A percentile compares a stretch with the other conserved stretches of the same genome.
These are phyloP conservation scores for Polymixis flavicincta DNA, from an alignment of 2,888 invertebrate species.

Conservation along the genomic window DNA sequence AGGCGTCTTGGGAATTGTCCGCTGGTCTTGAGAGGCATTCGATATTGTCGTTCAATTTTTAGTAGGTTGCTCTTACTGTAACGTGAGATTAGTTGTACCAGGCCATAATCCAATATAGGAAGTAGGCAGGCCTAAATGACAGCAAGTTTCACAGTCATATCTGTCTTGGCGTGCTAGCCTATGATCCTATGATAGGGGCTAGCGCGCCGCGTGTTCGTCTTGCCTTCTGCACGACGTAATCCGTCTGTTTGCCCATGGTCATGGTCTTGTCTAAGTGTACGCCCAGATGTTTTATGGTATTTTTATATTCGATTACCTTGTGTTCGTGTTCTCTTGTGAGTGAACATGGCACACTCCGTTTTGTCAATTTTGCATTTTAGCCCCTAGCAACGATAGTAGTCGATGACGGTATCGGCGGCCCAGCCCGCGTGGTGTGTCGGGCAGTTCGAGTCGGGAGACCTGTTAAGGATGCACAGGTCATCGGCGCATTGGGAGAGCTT, in stretches of 20 bases:
- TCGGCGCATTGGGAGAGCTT: too few relatives aligned
- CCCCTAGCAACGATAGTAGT: conserved; percentile 8
- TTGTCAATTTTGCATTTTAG: too few relatives aligned
- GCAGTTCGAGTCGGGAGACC: too few relatives aligned
- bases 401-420: conserved; percentile 11
- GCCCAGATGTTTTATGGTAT: conserved; percentile 3
- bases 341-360: too few relatives aligned
- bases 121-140: conserved; percentile 11
- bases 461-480: too few relatives aligned
- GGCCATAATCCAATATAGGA: not conserved
- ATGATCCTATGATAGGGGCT: conserved; percentile 5
- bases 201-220: not conserved
- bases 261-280: conserved; percentile 15
- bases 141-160: conserved; percentile 14
- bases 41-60: too few relatives aligned
- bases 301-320: conserved; percentile 3
- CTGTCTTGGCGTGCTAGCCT: conserved; percentile 7
- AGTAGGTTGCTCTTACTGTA: too few relatives aligned
- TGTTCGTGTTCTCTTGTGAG: too few relatives aligned
- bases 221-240: conserved; percentile 16
- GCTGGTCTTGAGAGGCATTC: too few relatives aligned
- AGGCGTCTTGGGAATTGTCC: too few relatives aligned
- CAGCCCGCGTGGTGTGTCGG: too few relatives aligned
- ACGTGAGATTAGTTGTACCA: not conserved
- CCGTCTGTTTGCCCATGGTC: conserved; percentile 6